Evolutionary conservation across 2,113 vertebrate species (phyloP), one percentile per base, ranked within the genome.

Genomic region (Neotoma lepida): DNA sequence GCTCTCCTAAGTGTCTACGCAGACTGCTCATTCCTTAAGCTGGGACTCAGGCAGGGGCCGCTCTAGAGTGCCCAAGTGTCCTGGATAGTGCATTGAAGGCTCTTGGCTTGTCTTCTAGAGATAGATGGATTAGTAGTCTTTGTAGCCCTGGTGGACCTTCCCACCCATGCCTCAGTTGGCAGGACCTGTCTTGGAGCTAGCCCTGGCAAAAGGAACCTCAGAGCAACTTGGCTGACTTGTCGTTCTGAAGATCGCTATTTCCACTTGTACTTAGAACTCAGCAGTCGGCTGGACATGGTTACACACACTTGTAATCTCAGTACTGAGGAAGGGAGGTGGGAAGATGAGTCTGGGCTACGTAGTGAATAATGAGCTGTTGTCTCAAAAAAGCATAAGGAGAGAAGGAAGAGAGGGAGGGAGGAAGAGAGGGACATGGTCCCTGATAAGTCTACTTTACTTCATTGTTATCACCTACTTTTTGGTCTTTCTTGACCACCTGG

Each of bases 21-120:
- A 18, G 58, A 49, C 46, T 24, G 4, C 6, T 41, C 7, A 12
- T 44, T 41, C 3, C 3, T 56, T 89, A 66, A 64, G 17, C 41
- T 61, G 56, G 86, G 85, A 46, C 26, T 70, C 61, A 20, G 24
- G 14, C 18, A 22, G 30, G 54, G 71, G 4, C 44, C 68, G 24
- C 13, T 81, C 39, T 44, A 35, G 41, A 30, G 63, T 56, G 20
- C 64, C 90, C 39, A 26, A 35, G 26, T 12, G 12, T 68, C 56
- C 22, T 0, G 0, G 35, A 2, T 12, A 5, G 33, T 41, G 1
- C 74, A 18, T 18, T 14, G 8, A 39, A 41, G 82, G 80, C 9
- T 20, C 66, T 44, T 66, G 68, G 74, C 68, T 41, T 58, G 4
- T 58, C 39, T 96, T 18, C 39, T 88, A 66, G 56, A 74, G 51